Evolutionary conservation across 2,888 invertebrate species (phyloP), one percentile per base, ranked within the genome.

Genomic region (Dolichomitus sp.): DNA sequence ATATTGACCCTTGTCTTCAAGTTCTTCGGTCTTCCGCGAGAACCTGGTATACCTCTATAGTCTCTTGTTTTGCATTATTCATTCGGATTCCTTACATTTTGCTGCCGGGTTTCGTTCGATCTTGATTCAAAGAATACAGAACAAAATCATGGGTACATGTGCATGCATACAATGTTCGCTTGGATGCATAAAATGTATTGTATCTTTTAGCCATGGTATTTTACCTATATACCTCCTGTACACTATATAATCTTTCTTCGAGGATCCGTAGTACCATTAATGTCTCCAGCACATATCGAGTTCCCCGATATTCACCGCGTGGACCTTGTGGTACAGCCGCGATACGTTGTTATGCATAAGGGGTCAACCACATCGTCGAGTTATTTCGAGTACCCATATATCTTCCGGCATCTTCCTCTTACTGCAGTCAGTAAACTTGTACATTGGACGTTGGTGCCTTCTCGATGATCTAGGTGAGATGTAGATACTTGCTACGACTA

Each of bases 361-460:
- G 83, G 86, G 86, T 86, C 84, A 87, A 83, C 83, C 66, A 86
- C 85, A 87, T 84, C 80, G 84, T 50, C 37, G 57, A 80, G 87
- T 87, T 88, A 85, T 88, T 88, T 87, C 83, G 80, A 87, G 87
- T 79, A 74, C 80, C 84, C 69, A 66, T 54, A 63, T 27, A 57
- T 70, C 70, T 70, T 70, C 42, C 57, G 57, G 27, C 54, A 57
- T 42, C 72, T 59, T 48, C 69, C 54, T 23, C n/a, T 14, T 33
- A 42, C 9, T 63, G 27, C 14, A 12, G 63, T 68, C 59, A 80
- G 70, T 66, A 82, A 82, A 82, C 81, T 85, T 76, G 74, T 66
- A 68, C 57, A 33, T 59, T 48, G 17, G 30, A 70, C 7, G 42
- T 33, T 27, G 72, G 72, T 48, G 45, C 57, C 30, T 30, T 59